Evolutionary conservation across 2,888 invertebrate species (phyloP).

Genomic region (Stenichneumon culpator): DNA sequence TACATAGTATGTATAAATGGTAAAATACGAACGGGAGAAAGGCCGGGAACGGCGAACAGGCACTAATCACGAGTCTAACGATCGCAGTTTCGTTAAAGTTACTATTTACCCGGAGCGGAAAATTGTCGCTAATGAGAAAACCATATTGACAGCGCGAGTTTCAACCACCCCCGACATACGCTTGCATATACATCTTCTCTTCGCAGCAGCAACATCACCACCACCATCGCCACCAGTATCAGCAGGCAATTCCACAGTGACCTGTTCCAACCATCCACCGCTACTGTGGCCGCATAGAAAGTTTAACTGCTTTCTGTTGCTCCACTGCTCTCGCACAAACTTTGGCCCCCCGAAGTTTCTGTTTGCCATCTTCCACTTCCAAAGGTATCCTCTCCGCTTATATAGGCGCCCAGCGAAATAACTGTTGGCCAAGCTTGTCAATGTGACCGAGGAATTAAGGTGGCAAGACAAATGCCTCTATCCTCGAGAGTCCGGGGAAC

Average conservation of each 20-base stretch:
- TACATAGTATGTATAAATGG: not conserved
- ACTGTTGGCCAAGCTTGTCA: constrained; percentile 40
- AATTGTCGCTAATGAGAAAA: constrained; percentile 56
- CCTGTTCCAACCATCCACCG: constrained; percentile 25
- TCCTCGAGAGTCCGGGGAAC: not conserved
- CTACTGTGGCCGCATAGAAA: constrained; percentile 33
- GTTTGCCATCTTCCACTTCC: constrained; percentile 34
- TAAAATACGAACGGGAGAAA: not conserved
- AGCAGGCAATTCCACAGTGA: constrained; percentile 34
- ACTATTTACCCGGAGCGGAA: constrained; percentile 18
- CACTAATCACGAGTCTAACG: constrained; percentile 20
- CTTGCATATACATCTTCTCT: not conserved
- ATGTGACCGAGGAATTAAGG: constrained; percentile 43
- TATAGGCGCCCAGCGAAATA: constrained; percentile 11
- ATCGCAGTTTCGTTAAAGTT: constrained; percentile 37
- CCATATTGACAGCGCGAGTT: constrained; percentile 48
- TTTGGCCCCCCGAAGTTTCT: constrained; percentile 38
- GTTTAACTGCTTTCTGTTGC: constrained; percentile 51
- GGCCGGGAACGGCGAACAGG: not conserved
- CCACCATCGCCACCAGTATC: constrained; percentile 13
- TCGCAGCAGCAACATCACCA: not conserved
- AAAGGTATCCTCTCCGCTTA: constrained; percentile 5
- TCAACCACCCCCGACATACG: not conserved
- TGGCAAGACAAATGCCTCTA: constrained; percentile 19
- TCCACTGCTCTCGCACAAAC: constrained; percentile 39